Evolutionary conservation across 2,888 invertebrate species (phyloP).

Genomic region (Allophyes oxyacanthae): DNA sequence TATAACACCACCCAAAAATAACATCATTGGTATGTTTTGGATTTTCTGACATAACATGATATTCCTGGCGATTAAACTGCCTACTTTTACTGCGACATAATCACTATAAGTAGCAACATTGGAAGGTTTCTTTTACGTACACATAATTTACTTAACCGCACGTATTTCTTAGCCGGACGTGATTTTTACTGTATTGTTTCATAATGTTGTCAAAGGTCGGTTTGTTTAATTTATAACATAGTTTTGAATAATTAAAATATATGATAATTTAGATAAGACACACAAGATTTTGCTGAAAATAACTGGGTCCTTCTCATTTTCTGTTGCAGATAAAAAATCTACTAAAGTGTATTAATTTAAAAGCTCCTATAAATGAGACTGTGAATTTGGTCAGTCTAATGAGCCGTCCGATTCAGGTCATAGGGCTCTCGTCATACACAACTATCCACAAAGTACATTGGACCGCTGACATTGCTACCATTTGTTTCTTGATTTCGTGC

Average conservation of each 20-base stretch:
- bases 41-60: not conserved
- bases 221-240: too few species aligned
- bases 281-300: not conserved
- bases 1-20: too few species aligned
- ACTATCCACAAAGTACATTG: conserved; percentile 52
- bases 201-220: conserved; percentile 32
- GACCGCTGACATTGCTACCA: conserved; percentile 57
- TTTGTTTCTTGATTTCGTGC: conserved; percentile 63
- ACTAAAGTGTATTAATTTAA: conserved; percentile 5
- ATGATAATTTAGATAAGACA: too few species aligned
- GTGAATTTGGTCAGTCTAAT: conserved; percentile 30
- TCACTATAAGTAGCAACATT: conserved; percentile 7
- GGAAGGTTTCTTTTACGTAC: conserved; percentile 8
- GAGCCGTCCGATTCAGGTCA: conserved; percentile 48
- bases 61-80: not conserved
- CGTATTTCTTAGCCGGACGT: not conserved
- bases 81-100: conserved; percentile 33
- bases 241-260: too few species aligned
- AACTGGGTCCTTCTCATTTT: not conserved
- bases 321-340: conserved; percentile 26
- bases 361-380: not conserved
- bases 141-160: not conserved
- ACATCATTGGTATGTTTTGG: not conserved
- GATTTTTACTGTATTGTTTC: not conserved
- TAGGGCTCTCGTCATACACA: conserved; percentile 59